Conservation (phyloP, 2,797 vertebrate species). For the Enteromius trimaculatus region DNA sequence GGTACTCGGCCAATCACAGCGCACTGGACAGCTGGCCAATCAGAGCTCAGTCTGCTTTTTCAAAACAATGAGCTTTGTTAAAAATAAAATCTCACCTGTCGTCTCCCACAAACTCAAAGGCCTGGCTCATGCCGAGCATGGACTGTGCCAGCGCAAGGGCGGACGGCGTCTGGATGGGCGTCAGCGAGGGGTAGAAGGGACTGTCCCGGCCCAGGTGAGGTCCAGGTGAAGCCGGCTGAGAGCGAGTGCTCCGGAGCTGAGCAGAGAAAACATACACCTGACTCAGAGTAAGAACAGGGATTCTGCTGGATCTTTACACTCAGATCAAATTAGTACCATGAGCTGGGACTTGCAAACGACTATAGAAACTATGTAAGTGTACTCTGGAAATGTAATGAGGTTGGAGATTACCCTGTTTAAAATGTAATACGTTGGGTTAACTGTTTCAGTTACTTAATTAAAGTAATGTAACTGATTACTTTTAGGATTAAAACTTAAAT, state of each 20-base stretch:
- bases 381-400: too few species aligned
- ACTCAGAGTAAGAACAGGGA: not conserved
- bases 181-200: conserved; percentile 64
- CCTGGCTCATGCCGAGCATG: conserved; percentile 75
- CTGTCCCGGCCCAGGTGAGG: conserved; percentile 66
- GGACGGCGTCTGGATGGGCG: conserved; percentile 69
- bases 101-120: conserved; percentile 74
- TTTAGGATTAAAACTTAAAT: too few species aligned
- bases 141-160: conserved; percentile 78
- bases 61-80: too few species aligned
- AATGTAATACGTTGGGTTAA: too few species aligned
- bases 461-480: too few species aligned
- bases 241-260: conserved; percentile 63
- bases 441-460: too few species aligned
- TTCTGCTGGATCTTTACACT: too few species aligned
- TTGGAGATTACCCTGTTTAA: too few species aligned
- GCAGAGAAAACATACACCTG: not conserved
- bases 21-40: not conserved
- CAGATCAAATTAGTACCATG: too few species aligned
- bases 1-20: not conserved
- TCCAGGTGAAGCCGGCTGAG: conserved; percentile 75
- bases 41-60: too few species aligned
- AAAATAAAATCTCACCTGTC: conserved; percentile 70
- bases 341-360: too few species aligned
- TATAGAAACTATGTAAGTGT: too few species aligned